A percentile compares a stretch with the other conserved stretches of the same genome.
phyloP scores from a whole-genome alignment of 2,888 invertebrate species.

The Philopedon plagiatum region DNA sequence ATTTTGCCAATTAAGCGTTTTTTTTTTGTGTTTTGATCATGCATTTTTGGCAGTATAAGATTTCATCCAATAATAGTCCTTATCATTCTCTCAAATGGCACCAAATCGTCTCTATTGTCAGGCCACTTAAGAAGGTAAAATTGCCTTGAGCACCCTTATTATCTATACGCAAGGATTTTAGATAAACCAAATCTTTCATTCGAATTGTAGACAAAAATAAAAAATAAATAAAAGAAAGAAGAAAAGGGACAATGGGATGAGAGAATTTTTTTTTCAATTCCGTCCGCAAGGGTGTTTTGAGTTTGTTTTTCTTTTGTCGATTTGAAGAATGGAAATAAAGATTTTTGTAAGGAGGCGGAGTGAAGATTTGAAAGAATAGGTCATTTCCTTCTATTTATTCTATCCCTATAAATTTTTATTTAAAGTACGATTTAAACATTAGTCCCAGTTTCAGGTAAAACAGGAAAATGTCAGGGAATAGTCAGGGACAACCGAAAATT shows the following conservation, averaged over 20 bases:
- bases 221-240: slow-evolving; percentile 20
- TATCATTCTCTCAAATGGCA: slow-evolving; percentile 16
- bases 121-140: slow-evolving; percentile 28
- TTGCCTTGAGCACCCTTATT: slow-evolving; percentile 3
- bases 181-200: slow-evolving; percentile 7
- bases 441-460: too few species aligned
- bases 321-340: background rate
- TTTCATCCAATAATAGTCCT: slow-evolving; percentile 7
- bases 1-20: too few species aligned
- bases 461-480: too few species aligned
- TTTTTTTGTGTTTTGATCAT: too few species aligned
- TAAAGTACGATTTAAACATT: too few species aligned
- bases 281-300: slow-evolving; percentile 20
- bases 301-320: slow-evolving; percentile 32
- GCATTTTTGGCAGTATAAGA: background rate
- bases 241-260: slow-evolving; percentile 21
- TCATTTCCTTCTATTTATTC: too few species aligned
- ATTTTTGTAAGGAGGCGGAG: too few species aligned
- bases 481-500: too few species aligned
- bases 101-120: slow-evolving; percentile 30
- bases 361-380: too few species aligned
- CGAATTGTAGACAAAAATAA: background rate
- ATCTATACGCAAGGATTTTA: background rate
- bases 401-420: too few species aligned
- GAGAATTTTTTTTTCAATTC: slow-evolving; percentile 7